phyloP scores from a whole-genome alignment of 2,888 invertebrate genomes.

The Dascillus cervinus region DNA sequence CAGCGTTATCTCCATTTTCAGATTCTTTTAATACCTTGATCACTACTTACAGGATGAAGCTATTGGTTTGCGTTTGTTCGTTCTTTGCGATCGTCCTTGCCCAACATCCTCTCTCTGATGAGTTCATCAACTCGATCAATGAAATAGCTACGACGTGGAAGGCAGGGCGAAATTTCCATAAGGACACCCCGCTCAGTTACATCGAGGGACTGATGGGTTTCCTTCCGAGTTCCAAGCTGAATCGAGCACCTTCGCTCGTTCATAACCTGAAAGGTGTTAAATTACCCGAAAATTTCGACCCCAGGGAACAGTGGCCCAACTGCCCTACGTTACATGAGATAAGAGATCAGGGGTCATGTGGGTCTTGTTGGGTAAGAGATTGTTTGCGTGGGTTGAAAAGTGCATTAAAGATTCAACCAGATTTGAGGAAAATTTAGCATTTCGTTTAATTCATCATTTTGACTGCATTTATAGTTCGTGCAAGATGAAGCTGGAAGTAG shows the following conservation, averaged over 20 bases:
- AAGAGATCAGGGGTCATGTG: constrained; percentile 78
- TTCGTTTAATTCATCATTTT: too few relatives aligned
- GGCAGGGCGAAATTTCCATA: constrained; percentile 69
- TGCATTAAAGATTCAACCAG: too few relatives aligned
- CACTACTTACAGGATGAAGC: too few relatives aligned
- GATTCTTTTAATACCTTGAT: too few relatives aligned
- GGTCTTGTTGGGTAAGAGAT: constrained; percentile 80
- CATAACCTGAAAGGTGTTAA: constrained; percentile 35
- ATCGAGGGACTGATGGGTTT: constrained; percentile 65
- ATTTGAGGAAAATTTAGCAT: too few relatives aligned
- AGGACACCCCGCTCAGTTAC: constrained; percentile 50
- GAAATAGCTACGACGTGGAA: constrained; percentile 61
- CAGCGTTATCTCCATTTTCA: too few relatives aligned
- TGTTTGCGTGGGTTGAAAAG: too few relatives aligned
- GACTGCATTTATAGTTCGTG: too few relatives aligned
- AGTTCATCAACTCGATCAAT: constrained; percentile 64
- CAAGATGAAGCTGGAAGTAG: too few relatives aligned
- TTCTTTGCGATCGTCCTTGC: too few relatives aligned
- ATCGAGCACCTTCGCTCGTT: constrained; percentile 37
- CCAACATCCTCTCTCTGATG: constrained; percentile 66
- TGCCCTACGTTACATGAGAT: constrained; percentile 75
- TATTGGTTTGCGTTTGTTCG: too few relatives aligned
- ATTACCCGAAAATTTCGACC: constrained; percentile 72
- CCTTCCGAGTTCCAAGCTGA: constrained; percentile 42
- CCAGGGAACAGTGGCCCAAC: constrained; percentile 69